Evolutionary conservation across 1,140 invertebrate genomes (phyloP), one percentile per base, ranked within the genome.

Genomic region (Drosophila novamexicana): DNA sequence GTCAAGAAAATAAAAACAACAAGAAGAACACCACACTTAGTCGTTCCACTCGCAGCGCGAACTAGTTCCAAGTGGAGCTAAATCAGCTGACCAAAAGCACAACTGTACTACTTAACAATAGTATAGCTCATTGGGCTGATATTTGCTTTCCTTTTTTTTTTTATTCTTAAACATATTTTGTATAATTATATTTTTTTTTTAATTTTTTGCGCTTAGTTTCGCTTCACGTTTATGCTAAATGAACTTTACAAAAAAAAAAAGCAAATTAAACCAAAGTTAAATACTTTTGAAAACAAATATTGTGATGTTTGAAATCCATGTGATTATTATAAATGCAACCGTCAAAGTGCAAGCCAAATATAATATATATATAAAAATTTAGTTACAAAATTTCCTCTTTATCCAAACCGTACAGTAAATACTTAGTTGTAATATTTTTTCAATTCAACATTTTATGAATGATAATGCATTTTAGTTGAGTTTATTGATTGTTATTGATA

Each of bases 331-430:
- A 58, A 88, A 82, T 88, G 76, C 66, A 83, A 88, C 66, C 74
- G 81, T 89, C 67, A 80, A 82, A 88, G 84, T 88, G 83, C 83
- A 88, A 86, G 82, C 82, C 70, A 86, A 86, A 77, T 89, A 83
- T 89, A 77, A 77, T 32, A 54, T 37, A 54, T 49, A 54, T 37
- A 53, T 36, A 53, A 10, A 61, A 77, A 83, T 89, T 88, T 89
- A 88, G 84, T 91, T 91, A 91, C 90, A 91, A 91, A 91, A 91
- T 91, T 91, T 91, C 88, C 90, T 91, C 90, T 91, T 91, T 91
- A 90, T 86, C 90, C 90, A 91, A 84, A 91, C 83, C 83, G 84
- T 86, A 86, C 76, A 75, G 83, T 86, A 89, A 88, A 79, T 59
- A 73, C 77, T 81, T 91, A 91, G 88, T 91, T 90, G 86, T 91